Conservation (phyloP, 2,797 vertebrate species). For the Chelmon rostratus region DNA sequence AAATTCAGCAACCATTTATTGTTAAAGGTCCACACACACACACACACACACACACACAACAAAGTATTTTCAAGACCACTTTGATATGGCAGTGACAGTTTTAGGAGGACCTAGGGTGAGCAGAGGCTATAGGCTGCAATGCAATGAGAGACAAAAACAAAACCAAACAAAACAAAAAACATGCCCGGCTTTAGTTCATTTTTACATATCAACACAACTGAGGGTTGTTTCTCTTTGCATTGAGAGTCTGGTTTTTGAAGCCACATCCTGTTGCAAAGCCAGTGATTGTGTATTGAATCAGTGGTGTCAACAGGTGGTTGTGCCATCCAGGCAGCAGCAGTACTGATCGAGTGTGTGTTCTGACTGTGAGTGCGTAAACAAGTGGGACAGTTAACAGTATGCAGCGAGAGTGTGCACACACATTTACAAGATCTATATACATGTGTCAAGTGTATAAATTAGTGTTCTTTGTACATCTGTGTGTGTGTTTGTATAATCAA, state of each 20-base stretch:
- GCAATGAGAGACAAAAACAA: slow-evolving; percentile 20
- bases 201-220: slow-evolving; percentile 55
- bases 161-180: slow-evolving; percentile 1
- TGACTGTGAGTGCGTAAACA: slow-evolving; percentile 46
- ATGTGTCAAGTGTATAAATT: slow-evolving; percentile 74
- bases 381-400: slow-evolving; percentile 47
- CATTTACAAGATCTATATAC: slow-evolving; percentile 72
- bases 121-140: slow-evolving; percentile 54
- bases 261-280: slow-evolving; percentile 46
- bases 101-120: slow-evolving; percentile 37
- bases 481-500: slow-evolving; percentile 21
- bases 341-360: slow-evolving; percentile 40
- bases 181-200: slow-evolving; percentile 46
- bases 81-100: slow-evolving; percentile 73
- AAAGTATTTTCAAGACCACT: slow-evolving; percentile 71
- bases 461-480: slow-evolving; percentile 70
- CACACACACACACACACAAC: slow-evolving; percentile 55
- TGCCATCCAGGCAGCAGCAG: slow-evolving; percentile 66
- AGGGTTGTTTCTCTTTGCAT: slow-evolving; percentile 44
- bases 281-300: slow-evolving; percentile 32
- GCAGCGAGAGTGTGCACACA: slow-evolving; percentile 54
- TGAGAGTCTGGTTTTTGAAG: slow-evolving; percentile 37
- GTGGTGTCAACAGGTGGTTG: slow-evolving; percentile 38
- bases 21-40: slow-evolving; percentile 22
- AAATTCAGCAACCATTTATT: slow-evolving; percentile 35